phyloP scores from a whole-genome alignment of 35 echinoderm and acorn worm species.

The Patiria miniata region DNA sequence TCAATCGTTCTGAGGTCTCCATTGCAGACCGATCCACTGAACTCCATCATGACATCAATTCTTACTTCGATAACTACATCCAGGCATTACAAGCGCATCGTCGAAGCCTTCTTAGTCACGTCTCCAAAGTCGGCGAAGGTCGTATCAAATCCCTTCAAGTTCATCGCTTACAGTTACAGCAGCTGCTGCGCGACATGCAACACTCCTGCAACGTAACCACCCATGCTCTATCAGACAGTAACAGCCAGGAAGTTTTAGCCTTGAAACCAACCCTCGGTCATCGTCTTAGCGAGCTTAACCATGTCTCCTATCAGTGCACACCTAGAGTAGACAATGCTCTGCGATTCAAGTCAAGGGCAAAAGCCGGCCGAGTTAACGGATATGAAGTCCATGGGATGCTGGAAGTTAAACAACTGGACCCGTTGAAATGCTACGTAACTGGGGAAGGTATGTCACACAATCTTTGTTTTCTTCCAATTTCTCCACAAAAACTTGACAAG shows the following conservation, averaged over 20 bases:
- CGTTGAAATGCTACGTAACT: conserved; percentile 53
- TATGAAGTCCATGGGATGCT: conserved; percentile 70
- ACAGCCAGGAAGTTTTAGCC: conserved; percentile 75
- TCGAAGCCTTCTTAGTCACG: conserved; percentile 44
- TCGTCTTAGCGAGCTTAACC: conserved; percentile 66
- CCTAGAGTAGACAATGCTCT: conserved; percentile 63
- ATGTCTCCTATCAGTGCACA: conserved; percentile 67
- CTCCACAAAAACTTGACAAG: no score
- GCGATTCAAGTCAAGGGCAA: conserved; percentile 58
- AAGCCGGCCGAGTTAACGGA: conserved; percentile 44
- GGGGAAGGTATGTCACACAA: conserved; percentile 71
- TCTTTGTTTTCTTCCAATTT: no score
- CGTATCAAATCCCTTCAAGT: conserved; percentile 72
- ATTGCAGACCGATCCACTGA: conserved; percentile 51
- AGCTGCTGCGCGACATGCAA: conserved; percentile 80
- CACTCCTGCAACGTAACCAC: conserved; percentile 67
- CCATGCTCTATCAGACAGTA: conserved; percentile 63
- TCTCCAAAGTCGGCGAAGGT: conserved; percentile 51
- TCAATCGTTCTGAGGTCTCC: conserved; percentile 43
- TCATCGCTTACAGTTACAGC: conserved; percentile 73
- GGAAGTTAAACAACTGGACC: conserved; percentile 55
- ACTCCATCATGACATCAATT: conserved; percentile 65
- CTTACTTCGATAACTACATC: conserved; percentile 68
- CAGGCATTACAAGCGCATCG: conserved; percentile 76
- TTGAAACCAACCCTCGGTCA: conserved; percentile 71